Evolutionary conservation across 2,888 invertebrate genomes (phyloP).

Genomic region (Exocentrus adspersus): DNA sequence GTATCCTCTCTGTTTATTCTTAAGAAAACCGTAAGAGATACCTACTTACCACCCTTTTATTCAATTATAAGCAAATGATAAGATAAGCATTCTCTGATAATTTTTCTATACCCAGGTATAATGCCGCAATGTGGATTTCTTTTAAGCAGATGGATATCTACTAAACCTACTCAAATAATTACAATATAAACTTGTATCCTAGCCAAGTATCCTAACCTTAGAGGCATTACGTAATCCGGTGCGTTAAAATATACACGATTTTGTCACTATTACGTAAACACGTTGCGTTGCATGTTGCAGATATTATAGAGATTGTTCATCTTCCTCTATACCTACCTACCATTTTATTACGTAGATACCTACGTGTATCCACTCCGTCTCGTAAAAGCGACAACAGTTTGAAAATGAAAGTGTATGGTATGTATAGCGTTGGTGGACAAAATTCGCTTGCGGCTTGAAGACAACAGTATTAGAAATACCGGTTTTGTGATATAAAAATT

Average conservation of each 20-base stretch:
- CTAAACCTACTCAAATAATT: no score
- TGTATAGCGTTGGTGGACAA: conserved; percentile 46
- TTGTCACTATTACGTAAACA: conserved; percentile 42
- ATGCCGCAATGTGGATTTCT: no score
- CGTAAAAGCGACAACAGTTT: conserved; percentile 35
- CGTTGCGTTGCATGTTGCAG: conserved; percentile 38
- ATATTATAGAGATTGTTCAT: conserved; percentile 34
- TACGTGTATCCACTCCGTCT: not conserved
- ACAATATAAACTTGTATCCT: no score
- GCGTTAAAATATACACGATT: conserved; percentile 39
- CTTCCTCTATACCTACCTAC: conserved; percentile 30
- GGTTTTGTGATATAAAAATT: conserved; percentile 51
- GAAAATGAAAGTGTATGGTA: conserved; percentile 50
- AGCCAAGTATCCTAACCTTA: conserved; percentile 22
- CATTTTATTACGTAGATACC: no score
- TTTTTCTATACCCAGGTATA: no score
- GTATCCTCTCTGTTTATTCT: no score
- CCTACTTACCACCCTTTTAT: no score
- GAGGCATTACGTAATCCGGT: conserved; percentile 21
- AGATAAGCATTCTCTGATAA: no score
- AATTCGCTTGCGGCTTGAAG: conserved; percentile 37
- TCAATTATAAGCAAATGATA: no score
- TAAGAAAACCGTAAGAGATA: no score
- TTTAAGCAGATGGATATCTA: no score
- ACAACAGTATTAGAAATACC: conserved; percentile 42